Percentiles rank a stretch among this genome's conserved stretches.
phyloP scores from a whole-genome alignment of 2,888 invertebrate species.

The Piscicola geometra region DNA sequence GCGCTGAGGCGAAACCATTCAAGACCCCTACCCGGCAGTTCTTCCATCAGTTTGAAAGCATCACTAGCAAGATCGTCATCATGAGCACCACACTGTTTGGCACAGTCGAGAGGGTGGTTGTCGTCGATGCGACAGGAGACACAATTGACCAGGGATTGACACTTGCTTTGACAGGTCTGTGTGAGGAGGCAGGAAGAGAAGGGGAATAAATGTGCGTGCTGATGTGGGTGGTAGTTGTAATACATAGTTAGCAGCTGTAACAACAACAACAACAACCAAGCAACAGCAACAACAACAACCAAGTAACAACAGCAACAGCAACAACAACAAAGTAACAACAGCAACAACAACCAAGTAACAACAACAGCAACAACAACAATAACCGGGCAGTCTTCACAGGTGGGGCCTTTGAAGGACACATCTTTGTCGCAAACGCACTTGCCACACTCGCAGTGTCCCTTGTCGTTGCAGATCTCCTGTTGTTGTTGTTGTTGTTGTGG shows the following conservation, averaged over 20 bases:
- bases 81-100: neutral
- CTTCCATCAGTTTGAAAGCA: neutral
- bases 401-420: conserved; percentile 15
- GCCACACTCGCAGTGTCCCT: conserved; percentile 30
- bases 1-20: too few relatives aligned
- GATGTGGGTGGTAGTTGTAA: too few relatives aligned
- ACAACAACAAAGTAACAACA: too few relatives aligned
- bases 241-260: too few relatives aligned
- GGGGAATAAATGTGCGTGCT: too few relatives aligned
- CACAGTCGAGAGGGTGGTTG: neutral
- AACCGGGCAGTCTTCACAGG: conserved; percentile 35
- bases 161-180: conserved; percentile 26
- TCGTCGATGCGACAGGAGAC: neutral
- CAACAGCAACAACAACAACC: too few relatives aligned
- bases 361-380: conserved; percentile 14
- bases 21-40: conserved; percentile 4
- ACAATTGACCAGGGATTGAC: neutral
- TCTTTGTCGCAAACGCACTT: conserved; percentile 10
- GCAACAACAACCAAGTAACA: neutral
- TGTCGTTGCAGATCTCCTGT: conserved; percentile 23
- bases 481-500: neutral
- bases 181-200: too few relatives aligned
- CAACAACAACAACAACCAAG: too few relatives aligned
- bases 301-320: too few relatives aligned
- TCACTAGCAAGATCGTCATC: neutral